A percentile compares a stretch with the other conserved stretches of the same genome.
Evolutionary conservation across 2,113 vertebrate genomes (phyloP).

Genomic region (sheep (Ovis aries)): ARS-UI_Ramb_v3.0 NC_056070.1:35112501-35113000

Average conservation of each 20-base stretch:
- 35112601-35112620: not conserved
- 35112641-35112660: not conserved
- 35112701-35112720: not conserved
- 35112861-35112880: not conserved
- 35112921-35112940: not conserved
- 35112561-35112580: not conserved
- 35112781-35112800: not conserved
- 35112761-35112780: not conserved
- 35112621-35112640: not conserved
- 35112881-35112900: not conserved
- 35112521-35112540: not conserved
- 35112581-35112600: not conserved
- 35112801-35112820: not conserved
- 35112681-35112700: not conserved
- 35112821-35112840: not conserved
- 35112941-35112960: not conserved
- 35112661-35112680: not conserved
- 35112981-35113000: not conserved
- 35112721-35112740: not conserved
- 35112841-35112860: not conserved
- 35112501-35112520: not conserved
- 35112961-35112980: not conserved
- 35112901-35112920: not conserved
- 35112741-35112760: not conserved
- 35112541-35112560: not conserved